Evolutionary conservation across 2,888 invertebrate species (phyloP).

Genomic region (Pseudococcus viburni): DNA sequence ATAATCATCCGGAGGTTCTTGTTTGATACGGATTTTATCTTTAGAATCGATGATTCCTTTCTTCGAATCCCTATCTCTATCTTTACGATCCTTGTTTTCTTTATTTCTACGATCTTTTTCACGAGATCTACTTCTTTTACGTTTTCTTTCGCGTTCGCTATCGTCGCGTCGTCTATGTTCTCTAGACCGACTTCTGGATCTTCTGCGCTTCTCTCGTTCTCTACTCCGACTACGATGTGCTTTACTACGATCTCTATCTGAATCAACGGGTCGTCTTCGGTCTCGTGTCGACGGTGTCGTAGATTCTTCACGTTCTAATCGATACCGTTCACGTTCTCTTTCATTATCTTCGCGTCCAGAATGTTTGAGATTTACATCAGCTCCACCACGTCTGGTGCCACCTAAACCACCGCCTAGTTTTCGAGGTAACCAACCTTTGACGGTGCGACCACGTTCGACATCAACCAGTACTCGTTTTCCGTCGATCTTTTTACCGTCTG

Average conservation of each 20-base stretch:
- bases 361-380: conserved; percentile 97
- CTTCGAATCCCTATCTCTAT: conserved; percentile 71
- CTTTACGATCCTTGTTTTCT: conserved; percentile 75
- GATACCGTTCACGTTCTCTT: conserved; percentile 87
- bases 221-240: conserved; percentile 37
- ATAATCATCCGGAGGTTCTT: conserved; percentile 84
- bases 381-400: conserved; percentile 94
- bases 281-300: conserved; percentile 69
- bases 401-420: conserved; percentile 97
- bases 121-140: conserved; percentile 75
- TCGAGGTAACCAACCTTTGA: conserved; percentile 98
- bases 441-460: conserved; percentile 97
- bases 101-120: conserved; percentile 71
- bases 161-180: conserved; percentile 73
- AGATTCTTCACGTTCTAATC: conserved; percentile 75
- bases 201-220: conserved; percentile 73
- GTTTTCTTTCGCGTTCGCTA: conserved; percentile 77
- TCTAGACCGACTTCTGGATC: conserved; percentile 74
- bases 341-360: conserved; percentile 96
- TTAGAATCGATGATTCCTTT: conserved; percentile 75
- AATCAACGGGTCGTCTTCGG: conserved; percentile 68
- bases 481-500: conserved; percentile 99
- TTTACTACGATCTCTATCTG: conserved; percentile 69
- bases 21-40: conserved; percentile 85
- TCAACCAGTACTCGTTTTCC: conserved; percentile 98